Evolutionary conservation across 2,888 invertebrate species (phyloP).

Genomic region (Tortrix viridana): DNA sequence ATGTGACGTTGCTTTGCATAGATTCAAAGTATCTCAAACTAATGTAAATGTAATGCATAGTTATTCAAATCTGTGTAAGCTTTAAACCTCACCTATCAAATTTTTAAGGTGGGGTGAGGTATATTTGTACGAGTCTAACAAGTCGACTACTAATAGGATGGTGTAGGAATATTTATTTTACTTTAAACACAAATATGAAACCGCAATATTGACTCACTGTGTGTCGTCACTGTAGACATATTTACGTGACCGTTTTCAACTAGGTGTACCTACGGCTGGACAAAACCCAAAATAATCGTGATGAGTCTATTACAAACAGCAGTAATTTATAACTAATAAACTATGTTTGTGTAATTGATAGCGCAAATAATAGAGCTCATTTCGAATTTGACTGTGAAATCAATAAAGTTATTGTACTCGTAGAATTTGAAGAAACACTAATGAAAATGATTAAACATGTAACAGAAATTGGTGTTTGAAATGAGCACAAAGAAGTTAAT

Average conservation of each 20-base stretch:
- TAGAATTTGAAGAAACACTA: neutral
- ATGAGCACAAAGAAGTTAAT: too few species aligned
- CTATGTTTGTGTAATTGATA: conserved; percentile 20
- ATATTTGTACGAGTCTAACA: too few species aligned
- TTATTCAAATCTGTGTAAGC: too few species aligned
- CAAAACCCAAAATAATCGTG: conserved; percentile 13
- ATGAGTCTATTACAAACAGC: neutral
- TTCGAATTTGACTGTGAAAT: conserved; percentile 17
- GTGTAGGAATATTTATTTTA: too few species aligned
- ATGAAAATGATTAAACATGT: neutral
- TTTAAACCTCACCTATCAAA: too few species aligned
- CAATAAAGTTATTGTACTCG: neutral
- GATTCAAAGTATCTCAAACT: too few species aligned
- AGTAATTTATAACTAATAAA: conserved; percentile 13
- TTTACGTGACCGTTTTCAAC: conserved; percentile 2
- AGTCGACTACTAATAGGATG: too few species aligned
- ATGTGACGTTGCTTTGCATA: too few species aligned
- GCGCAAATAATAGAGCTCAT: conserved; percentile 17
- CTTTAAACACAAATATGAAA: conserved; percentile 2
- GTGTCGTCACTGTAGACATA: neutral
- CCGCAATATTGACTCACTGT: conserved; percentile 11
- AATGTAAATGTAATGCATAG: too few species aligned
- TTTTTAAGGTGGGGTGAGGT: too few species aligned
- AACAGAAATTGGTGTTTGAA: too few species aligned
- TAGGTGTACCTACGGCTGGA: neutral